Evolutionary conservation across 2,113 vertebrate genomes (phyloP), one percentile per base, ranked within the genome.

Genomic region (Piprites chloris): DNA sequence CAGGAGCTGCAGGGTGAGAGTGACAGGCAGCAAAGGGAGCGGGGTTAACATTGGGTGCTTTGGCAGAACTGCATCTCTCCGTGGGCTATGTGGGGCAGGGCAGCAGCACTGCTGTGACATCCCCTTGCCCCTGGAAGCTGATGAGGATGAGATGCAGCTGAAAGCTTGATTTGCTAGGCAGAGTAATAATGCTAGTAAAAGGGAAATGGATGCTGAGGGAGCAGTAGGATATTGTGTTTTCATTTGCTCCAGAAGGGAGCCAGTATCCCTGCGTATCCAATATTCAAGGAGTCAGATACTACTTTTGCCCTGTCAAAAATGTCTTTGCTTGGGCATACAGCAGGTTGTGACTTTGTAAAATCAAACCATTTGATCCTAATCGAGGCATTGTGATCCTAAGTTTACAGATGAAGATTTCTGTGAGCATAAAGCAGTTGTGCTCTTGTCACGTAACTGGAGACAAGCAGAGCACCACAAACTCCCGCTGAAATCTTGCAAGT

Each of bases 391-490:
- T 1, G 11, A 30, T 49, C 37, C 41, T 16, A 30, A 46, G 47
- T n/a, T 76, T 41, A 9, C 9, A 3, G 15, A 8, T 3, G 3
- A 22, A 50, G 9, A 5, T 0, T 22, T 59, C 42, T 26, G 41
- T 42, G 62, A 92, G 35, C 12, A 2, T 2, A 19, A 42, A 67
- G 52, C 68, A 67, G 55, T 59, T 39, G n/a, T 14, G 30, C 30
- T 66, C 19, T 55, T 7, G 6, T 69, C 59, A 22, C 0, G 0
- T 28, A 37, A 39, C 59, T 26, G n/a, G 6, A 33, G 62, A 41
- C 5, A 14, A 65, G 32, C 30, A 33, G 82, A 75, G 85, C 49
- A 46, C 53, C 32, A 6, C 47, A 10, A 22, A 50, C 49, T 49
- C 32, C 66, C 52, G 67, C 79, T 47, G 75, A 74, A n/a, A 24